phyloP scores from a whole-genome alignment of 2,113 vertebrate genomes.

The Heloderma charlesbogerti region DNA sequence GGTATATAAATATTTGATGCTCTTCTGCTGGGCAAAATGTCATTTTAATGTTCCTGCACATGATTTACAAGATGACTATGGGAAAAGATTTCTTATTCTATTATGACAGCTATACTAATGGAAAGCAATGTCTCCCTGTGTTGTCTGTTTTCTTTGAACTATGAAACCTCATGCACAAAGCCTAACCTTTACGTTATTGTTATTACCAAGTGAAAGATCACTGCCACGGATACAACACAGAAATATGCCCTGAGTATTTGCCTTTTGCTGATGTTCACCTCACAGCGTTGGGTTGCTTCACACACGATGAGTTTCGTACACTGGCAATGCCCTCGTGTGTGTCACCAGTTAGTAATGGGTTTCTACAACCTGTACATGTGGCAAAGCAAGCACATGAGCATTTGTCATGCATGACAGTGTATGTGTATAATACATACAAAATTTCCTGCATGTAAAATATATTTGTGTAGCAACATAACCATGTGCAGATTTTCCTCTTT shows the following conservation, averaged over 20 bases:
- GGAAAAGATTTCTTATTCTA: conserved; percentile 57
- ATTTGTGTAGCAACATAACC: not conserved
- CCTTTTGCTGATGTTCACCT: conserved; percentile 3
- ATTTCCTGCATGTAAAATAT: conserved; percentile 8
- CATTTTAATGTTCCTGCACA: conserved; percentile 73
- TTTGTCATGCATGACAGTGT: conserved; percentile 32
- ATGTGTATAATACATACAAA: conserved; percentile 12
- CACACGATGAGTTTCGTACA: not conserved
- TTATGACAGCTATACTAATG: conserved; percentile 52
- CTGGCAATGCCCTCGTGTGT: not conserved
- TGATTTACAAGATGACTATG: conserved; percentile 68
- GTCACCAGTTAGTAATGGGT: not conserved
- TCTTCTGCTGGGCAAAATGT: conserved; percentile 75
- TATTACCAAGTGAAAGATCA: conserved; percentile 25
- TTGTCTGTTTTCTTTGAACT: conserved; percentile 50
- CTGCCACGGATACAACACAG: not conserved
- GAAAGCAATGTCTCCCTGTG: conserved; percentile 34
- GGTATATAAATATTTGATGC: conserved; percentile 83
- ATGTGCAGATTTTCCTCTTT: not conserved
- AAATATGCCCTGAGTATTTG: not conserved
- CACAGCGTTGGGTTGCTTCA: not conserved
- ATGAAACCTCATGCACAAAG: conserved; percentile 11
- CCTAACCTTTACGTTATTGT: conserved; percentile 33
- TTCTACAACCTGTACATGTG: not conserved
- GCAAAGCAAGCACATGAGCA: conserved; percentile 7